Evolutionary conservation across 1,140 invertebrate genomes (phyloP), one percentile per base, ranked within the genome.

Genomic region (Phymorhynchus buccinoides): DNA sequence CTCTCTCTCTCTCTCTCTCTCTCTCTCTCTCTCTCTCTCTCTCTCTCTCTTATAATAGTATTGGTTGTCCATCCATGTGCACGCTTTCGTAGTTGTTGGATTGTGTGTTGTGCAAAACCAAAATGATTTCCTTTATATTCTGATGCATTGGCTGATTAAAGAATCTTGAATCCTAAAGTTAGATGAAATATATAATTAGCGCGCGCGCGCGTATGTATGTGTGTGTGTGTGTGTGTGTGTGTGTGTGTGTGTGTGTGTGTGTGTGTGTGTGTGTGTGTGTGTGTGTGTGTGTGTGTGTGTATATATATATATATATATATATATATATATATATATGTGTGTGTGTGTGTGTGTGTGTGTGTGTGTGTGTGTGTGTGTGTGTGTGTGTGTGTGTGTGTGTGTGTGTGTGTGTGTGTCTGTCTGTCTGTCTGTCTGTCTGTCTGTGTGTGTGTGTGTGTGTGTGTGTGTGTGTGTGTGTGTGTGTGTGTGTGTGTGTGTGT

Each of bases 401-500:
- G 18, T 22, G 6, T 62, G 7, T 62, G 56, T 62, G 18, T 22
- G 18, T 62, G 56, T 22, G 56, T 62, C 16, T 22, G 56, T 62
- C 16, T 22, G 56, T 62, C 16, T 22, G 56, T 62, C 16, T 22
- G 56, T 62, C 16, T 22, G 18, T 62, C 16, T 22, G 56, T 62
- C 16, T 62, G 56, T 62, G 56, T 62, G 18, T 62, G 56, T 62
- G 56, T 62, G 18, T 62, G 56, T 62, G 56, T 62, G 18, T 62
- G 56, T 62, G 56, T 62, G 56, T 62, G 56, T 62, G 56, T 62
- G 18, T 62, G 56, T 62, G 56, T 62, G 18, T 62, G 56, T 62
- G 56, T 62, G 56, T 62, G 56, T 62, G 56, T 62, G 56, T 62
- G 56, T 62, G 56, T 62, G 44, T 48, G 44, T 48, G 44, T 48